Percentiles rank a stretch among this genome's conserved stretches.
phyloP scores from a whole-genome alignment of 2,888 invertebrate genomes.

The Drosophila paranaensis region DNA sequence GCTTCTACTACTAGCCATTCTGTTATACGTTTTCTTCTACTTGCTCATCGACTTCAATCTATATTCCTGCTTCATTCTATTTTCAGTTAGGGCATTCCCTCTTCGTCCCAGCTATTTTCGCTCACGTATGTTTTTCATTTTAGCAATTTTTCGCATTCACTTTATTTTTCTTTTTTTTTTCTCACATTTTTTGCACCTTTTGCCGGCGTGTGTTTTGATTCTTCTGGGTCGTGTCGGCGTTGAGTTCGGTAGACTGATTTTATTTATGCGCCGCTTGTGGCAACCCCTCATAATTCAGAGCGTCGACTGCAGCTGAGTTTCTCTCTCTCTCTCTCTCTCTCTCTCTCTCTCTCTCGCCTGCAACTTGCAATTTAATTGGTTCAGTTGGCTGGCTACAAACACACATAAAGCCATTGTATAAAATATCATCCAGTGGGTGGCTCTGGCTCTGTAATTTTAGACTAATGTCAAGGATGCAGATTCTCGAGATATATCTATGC shows the following conservation, averaged over 20 bases:
- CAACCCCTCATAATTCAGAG: conserved; percentile 68
- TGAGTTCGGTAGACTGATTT: conserved; percentile 67
- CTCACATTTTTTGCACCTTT: conserved; percentile 27
- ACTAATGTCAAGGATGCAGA: conserved; percentile 55
- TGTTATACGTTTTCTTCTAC: background rate
- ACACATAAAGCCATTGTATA: conserved; percentile 6
- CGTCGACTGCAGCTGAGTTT: conserved; percentile 9
- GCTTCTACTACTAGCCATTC: background rate
- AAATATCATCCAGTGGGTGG: conserved; percentile 7
- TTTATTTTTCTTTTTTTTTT: conserved; percentile 4
- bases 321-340: too few relatives aligned
- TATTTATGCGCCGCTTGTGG: conserved; percentile 81
- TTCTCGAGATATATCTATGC: background rate
- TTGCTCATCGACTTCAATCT: background rate
- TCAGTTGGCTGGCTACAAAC: conserved; percentile 44
- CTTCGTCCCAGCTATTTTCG: conserved; percentile 7
- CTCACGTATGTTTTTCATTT: conserved; percentile 16
- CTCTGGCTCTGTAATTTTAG: conserved; percentile 6
- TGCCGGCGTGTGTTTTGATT: conserved; percentile 51
- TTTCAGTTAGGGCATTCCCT: conserved; percentile 19
- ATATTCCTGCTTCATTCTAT: background rate
- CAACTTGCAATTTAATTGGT: conserved; percentile 71
- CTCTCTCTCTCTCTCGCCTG: conserved; percentile 14
- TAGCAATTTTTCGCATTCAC: conserved; percentile 10
- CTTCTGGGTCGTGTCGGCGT: conserved; percentile 49